Conservation (phyloP, 2,113 vertebrate genomes). For the Falco punctatus region DNA sequence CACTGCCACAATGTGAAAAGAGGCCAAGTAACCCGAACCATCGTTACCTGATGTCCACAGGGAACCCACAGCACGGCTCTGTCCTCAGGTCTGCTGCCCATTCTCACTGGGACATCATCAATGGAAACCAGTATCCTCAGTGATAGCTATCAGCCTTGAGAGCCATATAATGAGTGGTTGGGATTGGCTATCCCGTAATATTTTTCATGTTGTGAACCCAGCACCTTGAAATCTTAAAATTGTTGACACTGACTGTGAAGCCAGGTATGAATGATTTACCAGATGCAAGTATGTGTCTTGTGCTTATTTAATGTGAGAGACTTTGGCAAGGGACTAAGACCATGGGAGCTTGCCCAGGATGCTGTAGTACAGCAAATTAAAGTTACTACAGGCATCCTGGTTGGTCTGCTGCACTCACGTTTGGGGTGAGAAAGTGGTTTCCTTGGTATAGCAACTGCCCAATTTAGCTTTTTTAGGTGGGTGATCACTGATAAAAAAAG, state of each 20-base stretch:
- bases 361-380: neutral
- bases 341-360: neutral
- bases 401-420: accelerated
- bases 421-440: neutral
- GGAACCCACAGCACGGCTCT: neutral
- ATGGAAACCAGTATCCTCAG: neutral
- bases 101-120: neutral
- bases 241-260: neutral
- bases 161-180: accelerated
- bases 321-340: neutral
- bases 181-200: neutral
- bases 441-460: neutral
- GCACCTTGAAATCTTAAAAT: neutral
- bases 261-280: neutral
- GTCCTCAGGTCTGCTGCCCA: neutral
- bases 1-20: neutral
- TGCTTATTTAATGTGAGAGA: neutral
- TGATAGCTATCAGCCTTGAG: neutral
- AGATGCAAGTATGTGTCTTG: neutral
- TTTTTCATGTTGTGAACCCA: neutral
- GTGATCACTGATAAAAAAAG: neutral
- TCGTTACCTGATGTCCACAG: accelerated
- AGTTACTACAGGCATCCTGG: neutral
- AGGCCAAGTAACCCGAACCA: neutral
- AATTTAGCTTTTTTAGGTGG: neutral